These are phyloP conservation scores for Bombus superbus DNA, from an alignment of 1,140 invertebrate genomes.

Conservation along the genomic window DNA sequence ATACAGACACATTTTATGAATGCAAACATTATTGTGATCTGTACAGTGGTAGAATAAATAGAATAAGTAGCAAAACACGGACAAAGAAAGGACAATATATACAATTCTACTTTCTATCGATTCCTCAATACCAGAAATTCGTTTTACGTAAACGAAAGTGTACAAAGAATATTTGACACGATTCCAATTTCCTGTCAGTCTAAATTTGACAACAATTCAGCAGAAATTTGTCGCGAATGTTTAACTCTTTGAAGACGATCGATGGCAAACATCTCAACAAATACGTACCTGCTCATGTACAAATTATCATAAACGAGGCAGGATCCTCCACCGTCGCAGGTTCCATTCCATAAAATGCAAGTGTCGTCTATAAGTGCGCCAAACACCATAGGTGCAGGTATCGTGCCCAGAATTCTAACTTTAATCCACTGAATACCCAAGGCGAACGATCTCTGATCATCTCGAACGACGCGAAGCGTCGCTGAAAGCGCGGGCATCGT, in stretches of 20 bases:
- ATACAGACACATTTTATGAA: too few relatives aligned
- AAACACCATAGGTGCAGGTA: conserved; percentile 93
- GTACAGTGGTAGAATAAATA: too few relatives aligned
- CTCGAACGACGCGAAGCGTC: conserved; percentile 90
- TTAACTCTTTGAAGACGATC: too few relatives aligned
- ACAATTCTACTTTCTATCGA: background rate
- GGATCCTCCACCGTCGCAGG: conserved; percentile 85
- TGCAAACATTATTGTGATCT: too few relatives aligned
- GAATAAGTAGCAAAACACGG: too few relatives aligned
- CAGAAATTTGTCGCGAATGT: too few relatives aligned
- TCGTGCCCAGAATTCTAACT: conserved; percentile 90
- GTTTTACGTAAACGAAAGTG: too few relatives aligned
- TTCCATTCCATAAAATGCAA: conserved; percentile 90
- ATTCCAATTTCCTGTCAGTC: background rate
- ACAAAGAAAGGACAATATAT: background rate
- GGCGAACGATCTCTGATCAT: conserved; percentile 93
- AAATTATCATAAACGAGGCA: conserved; percentile 89
- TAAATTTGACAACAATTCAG: too few relatives aligned
- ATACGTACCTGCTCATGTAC: conserved; percentile 86
- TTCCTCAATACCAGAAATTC: too few relatives aligned
- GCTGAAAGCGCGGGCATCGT: conserved; percentile 91
- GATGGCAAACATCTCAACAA: too few relatives aligned
- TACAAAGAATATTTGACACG: background rate
- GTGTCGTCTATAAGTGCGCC: conserved; percentile 92
- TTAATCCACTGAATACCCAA: conserved; percentile 94